Evolutionary conservation across 2,797 vertebrate genomes (phyloP).

Genomic region (Huso huso): DNA sequence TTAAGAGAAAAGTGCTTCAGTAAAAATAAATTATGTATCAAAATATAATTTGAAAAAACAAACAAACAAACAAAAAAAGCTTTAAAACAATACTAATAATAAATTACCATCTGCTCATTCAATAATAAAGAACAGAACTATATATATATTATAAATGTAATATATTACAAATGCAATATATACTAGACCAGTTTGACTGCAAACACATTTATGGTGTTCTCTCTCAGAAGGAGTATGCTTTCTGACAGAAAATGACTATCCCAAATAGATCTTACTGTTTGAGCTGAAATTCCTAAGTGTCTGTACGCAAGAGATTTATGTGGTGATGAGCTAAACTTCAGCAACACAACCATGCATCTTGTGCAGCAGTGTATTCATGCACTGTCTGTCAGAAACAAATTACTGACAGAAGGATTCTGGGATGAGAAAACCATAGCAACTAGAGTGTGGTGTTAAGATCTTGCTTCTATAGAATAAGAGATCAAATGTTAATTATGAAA

Average conservation of each 20-base stretch:
- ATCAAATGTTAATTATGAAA: conserved; percentile 35
- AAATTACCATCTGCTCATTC: conserved; percentile 42
- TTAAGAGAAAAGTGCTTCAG: conserved; percentile 17
- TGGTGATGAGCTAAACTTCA: conserved; percentile 34
- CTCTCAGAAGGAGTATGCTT: conserved; percentile 52
- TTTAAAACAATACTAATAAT: conserved; percentile 33
- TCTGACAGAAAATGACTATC: conserved; percentile 1
- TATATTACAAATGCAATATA: too few relatives aligned
- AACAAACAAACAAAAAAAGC: conserved; percentile 32
- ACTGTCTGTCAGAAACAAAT: conserved; percentile 28
- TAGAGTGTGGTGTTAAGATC: conserved; percentile 38
- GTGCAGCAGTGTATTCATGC: conserved; percentile 27
- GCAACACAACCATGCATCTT: conserved; percentile 38
- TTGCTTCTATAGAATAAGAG: conserved; percentile 34
- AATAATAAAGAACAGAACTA: neutral
- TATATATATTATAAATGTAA: too few relatives aligned
- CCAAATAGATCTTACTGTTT: conserved; percentile 10
- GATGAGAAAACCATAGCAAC: conserved; percentile 43
- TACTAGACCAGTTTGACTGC: neutral
- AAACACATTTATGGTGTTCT: conserved; percentile 25
- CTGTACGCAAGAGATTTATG: conserved; percentile 33
- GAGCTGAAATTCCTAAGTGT: conserved; percentile 28
- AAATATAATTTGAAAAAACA: conserved; percentile 52
- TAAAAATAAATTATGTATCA: conserved; percentile 25
- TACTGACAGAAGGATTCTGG: conserved; percentile 27